These are phyloP conservation scores for Aurelia coerulea DNA, from an alignment of 30 jellyfish, hydroid and myxozoan genomes.

Conservation along the genomic window DNA sequence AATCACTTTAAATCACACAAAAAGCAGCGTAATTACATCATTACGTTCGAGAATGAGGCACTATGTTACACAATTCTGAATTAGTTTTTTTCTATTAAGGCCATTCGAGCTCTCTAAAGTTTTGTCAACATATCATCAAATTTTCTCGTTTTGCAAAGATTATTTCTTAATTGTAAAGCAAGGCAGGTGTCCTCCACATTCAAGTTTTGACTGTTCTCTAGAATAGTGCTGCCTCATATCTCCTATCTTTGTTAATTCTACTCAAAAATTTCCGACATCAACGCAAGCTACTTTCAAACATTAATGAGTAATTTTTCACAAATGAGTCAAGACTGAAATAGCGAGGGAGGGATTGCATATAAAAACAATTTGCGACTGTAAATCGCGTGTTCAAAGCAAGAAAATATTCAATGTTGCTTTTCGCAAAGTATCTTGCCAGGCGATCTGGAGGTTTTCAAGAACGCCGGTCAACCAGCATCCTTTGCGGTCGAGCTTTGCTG, in stretches of 20 bases:
- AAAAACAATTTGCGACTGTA: no score
- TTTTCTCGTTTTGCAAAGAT: constrained; percentile 29
- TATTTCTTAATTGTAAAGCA: background rate
- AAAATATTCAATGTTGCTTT: no score
- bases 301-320: constrained; percentile 11
- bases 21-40: background rate
- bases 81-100: constrained; percentile 38
- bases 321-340: no score
- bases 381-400: no score
- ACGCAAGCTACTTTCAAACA: constrained; percentile 25
- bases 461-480: no score
- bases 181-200: constrained; percentile 36
- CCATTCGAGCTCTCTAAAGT: constrained; percentile 25
- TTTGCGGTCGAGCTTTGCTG: no score
- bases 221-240: constrained; percentile 30
- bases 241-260: constrained; percentile 20
- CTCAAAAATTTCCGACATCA: constrained; percentile 48
- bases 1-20: background rate
- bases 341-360: no score
- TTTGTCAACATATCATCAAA: constrained; percentile 44
- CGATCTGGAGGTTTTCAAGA: no score
- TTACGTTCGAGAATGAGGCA: background rate
- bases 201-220: constrained; percentile 43
- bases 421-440: no score
- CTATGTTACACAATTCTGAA: constrained; percentile 19